Evolutionary conservation across 2,113 vertebrate genomes (phyloP).

Genomic region (Corapipo altera): DNA sequence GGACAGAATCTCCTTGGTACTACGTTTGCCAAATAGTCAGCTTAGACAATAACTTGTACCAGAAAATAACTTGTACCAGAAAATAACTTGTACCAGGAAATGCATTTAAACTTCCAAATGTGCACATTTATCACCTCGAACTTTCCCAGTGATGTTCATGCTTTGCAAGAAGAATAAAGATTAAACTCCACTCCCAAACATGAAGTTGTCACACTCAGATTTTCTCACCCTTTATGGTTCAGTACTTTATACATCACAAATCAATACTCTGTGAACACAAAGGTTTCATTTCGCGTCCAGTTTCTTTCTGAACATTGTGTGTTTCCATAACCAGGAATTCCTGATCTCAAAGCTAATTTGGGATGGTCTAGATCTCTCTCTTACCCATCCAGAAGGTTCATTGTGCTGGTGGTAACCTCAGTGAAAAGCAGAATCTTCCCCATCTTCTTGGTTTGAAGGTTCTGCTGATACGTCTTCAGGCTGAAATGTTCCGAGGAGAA

Average conservation of each 20-base stretch:
- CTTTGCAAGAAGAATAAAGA: background rate
- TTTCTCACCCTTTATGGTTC: background rate
- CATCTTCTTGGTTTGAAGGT: constrained; percentile 80
- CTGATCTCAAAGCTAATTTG: fast-evolving
- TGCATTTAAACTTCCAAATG: background rate
- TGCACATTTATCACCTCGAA: background rate
- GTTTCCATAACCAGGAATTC: background rate
- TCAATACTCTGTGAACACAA: background rate
- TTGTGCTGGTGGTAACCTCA: constrained; percentile 85
- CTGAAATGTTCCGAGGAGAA: constrained; percentile 78
- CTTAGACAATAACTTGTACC: background rate
- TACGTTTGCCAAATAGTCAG: background rate
- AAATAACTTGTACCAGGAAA: background rate
- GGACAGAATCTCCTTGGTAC: background rate
- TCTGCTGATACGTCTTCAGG: constrained; percentile 78
- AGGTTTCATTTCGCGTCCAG: background rate
- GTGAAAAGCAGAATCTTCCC: constrained; percentile 84
- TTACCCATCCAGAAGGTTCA: constrained; percentile 93
- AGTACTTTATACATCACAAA: background rate
- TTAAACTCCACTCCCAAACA: background rate
- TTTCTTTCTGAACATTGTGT: fast-evolving
- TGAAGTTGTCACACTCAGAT: background rate
- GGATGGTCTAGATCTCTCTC: background rate
- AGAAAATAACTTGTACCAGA: background rate
- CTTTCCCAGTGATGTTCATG: background rate